Base-by-base conservation (phyloP, 1,140 invertebrate species). In the Catajapyx aquilonaris region DNA sequence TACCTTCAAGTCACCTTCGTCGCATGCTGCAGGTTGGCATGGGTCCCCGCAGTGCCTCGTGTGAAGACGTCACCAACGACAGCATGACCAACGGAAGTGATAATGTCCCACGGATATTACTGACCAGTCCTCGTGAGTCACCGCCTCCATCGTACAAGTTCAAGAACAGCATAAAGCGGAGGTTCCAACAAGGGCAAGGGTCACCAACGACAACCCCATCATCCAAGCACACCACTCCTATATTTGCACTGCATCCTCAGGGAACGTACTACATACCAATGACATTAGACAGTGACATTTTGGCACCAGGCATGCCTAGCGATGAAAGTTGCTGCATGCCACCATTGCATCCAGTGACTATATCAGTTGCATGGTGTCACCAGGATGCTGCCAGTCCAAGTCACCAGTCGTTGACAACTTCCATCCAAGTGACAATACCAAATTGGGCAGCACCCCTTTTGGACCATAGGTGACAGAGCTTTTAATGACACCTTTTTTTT, bases 261-360 rank as follows among this genome's bases (percentile, higher is more conserved):
- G 85, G 86, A 13, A 73, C 78, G n/a, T 91, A 80, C 52, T 94
- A 93, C 54, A 68, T 93, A 34, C 88, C 87, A 3, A 54, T 91
- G 30, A 83, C 81, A n/a, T 66, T 93, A 11, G 81, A 88, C 43
- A 71, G 76, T 34, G 64, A 74, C 13, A 57, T 76, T 11, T 53
- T 91, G 13, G 55, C 74, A 41, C 74, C 79, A 0, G 72, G 75
- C 44, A 56, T 85, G 2, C 65, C 62, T 33, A 5, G 31, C 31
- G 33, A 40, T 34, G 20, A 35, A 37, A 10, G 28, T n/a, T 38
- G 18, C 30, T 36, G 34, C 15, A 20, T 49, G 7, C 48, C 53
- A 9, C 49, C 63, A 13, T 53, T 64, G 21, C 63, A 67, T 44
- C 64, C 63, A 13, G 56, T 67, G 10, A 59, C 52, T 13, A 61